Percentiles rank a stretch among this genome's conserved stretches.
Conservation (phyloP, 2,797 vertebrate species). For the Nannoperca obscura region DNA sequence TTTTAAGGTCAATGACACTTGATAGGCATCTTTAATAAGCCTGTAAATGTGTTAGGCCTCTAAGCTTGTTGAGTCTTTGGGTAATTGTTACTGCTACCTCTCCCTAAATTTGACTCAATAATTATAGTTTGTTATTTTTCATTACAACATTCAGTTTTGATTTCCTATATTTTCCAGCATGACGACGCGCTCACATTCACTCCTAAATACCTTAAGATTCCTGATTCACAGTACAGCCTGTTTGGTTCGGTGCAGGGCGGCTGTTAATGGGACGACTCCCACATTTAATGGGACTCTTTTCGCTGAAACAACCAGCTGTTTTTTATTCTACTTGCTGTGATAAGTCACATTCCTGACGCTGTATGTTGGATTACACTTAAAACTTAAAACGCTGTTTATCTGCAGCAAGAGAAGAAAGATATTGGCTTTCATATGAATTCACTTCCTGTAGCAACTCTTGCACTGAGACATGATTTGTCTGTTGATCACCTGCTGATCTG, state of each 20-base stretch:
- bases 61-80: conserved; percentile 24
- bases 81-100: conserved; percentile 17
- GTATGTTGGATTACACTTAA: too few relatives aligned
- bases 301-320: too few relatives aligned
- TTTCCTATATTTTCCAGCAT: conserved; percentile 7
- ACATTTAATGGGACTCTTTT: neutral
- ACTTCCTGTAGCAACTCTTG: too few relatives aligned
- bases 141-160: neutral
- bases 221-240: too few relatives aligned
- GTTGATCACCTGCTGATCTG: too few relatives aligned
- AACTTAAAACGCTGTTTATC: too few relatives aligned
- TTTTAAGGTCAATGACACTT: conserved; percentile 1
- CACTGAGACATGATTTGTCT: too few relatives aligned
- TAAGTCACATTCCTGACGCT: too few relatives aligned
- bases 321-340: too few relatives aligned
- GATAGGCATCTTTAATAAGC: conserved; percentile 61
- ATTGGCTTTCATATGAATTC: too few relatives aligned
- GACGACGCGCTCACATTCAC: neutral
- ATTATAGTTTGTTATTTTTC: conserved; percentile 24
- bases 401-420: too few relatives aligned
- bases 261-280: neutral
- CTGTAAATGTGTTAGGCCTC: conserved; percentile 46
- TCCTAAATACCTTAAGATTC: neutral
- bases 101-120: conserved; percentile 22
- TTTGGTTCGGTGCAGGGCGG: too few relatives aligned